Conservation (phyloP, 2,113 vertebrate species). For the Uria aalge region DNA sequence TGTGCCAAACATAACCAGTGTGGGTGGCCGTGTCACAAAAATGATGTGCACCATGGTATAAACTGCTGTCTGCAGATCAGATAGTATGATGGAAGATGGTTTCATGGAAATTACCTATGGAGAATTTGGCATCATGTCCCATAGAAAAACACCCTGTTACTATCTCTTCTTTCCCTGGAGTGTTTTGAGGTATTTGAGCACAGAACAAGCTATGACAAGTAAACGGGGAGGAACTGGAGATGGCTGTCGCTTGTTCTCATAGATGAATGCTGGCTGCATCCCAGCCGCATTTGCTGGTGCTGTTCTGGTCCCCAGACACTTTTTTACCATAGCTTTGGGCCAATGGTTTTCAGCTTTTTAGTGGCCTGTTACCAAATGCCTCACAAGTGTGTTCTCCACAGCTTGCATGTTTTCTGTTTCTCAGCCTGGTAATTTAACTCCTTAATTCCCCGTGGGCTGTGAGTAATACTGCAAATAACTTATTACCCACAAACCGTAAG, state of each 20-base stretch:
- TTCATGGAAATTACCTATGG: neutral
- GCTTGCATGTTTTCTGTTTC: neutral
- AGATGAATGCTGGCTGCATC: neutral
- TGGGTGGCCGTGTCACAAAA: neutral
- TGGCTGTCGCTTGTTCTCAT: neutral
- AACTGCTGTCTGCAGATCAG: neutral
- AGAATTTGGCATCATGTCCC: neutral
- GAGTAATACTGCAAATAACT: neutral
- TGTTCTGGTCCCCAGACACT: neutral
- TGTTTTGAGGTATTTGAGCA: neutral
- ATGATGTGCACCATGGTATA: neutral
- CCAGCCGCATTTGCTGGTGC: neutral
- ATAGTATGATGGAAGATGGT: neutral
- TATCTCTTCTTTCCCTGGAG: neutral
- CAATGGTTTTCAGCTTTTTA: neutral
- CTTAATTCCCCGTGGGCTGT: neutral
- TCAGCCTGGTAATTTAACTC: neutral
- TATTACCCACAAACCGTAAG: accelerated
- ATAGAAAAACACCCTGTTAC: neutral
- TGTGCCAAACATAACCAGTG: neutral
- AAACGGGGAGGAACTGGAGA: neutral
- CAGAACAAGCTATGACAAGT: neutral
- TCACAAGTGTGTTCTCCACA: neutral
- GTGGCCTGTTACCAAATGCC: neutral
- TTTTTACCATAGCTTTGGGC: neutral